phyloP scores from a whole-genome alignment of 2,797 vertebrate species.

The Scolopax rusticola region DNA sequence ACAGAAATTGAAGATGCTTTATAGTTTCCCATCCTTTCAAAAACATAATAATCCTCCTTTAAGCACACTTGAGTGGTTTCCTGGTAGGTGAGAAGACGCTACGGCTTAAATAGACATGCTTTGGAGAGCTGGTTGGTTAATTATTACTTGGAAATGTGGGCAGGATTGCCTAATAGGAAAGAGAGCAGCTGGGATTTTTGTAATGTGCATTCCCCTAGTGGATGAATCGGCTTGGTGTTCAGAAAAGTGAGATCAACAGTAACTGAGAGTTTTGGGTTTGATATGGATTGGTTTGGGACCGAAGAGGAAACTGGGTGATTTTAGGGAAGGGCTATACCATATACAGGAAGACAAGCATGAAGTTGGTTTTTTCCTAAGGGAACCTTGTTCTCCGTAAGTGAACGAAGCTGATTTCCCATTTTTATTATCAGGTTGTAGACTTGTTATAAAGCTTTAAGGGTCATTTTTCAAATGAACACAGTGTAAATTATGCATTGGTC shows the following conservation, averaged over 20 bases:
- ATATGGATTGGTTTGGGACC: neutral
- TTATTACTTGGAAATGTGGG: neutral
- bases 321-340: neutral
- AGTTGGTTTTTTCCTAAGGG: neutral
- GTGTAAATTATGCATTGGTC: neutral
- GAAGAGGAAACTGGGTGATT: neutral
- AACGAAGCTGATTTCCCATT: neutral
- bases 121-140: constrained; percentile 6
- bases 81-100: neutral
- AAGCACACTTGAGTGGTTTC: neutral
- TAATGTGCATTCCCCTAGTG: neutral
- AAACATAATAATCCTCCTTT: neutral
- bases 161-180: constrained; percentile 1
- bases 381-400: neutral
- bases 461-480: neutral
- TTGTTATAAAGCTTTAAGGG: neutral
- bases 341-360: neutral
- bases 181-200: neutral
- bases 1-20: neutral
- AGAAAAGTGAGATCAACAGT: neutral
- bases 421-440: neutral
- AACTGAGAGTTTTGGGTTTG: neutral
- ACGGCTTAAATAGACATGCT: neutral
- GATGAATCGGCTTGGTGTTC: neutral
- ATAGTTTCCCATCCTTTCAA: neutral